These are phyloP conservation scores for Myotis brandtii DNA, from an alignment of 2,113 vertebrate species.

Conservation along the genomic window DNA sequence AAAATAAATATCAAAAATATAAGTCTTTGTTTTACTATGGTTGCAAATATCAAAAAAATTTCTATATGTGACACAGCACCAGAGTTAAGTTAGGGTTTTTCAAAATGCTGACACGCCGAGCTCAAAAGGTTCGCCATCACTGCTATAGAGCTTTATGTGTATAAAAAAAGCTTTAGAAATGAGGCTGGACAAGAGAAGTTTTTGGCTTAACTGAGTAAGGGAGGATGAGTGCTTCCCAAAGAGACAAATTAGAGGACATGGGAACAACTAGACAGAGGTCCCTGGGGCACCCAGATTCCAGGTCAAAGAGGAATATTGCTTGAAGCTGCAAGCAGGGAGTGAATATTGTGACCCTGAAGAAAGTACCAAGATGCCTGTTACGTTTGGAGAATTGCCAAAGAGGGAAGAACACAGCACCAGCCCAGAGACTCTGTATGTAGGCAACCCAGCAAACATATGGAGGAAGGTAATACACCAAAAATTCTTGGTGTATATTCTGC, in stretches of 20 bases:
- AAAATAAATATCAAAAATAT: too few species aligned
- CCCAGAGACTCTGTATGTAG: background rate
- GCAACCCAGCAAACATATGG: background rate
- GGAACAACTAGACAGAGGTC: background rate
- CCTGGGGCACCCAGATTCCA: background rate
- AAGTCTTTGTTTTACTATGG: too few species aligned
- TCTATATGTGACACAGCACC: too few species aligned
- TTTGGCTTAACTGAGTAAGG: background rate
- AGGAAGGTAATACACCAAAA: slow-evolving; percentile 20
- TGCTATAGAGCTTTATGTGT: background rate
- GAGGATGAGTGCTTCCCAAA: background rate
- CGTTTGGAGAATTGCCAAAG: background rate
- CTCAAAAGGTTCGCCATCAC: too few species aligned
- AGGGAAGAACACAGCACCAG: background rate
- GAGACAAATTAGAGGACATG: too few species aligned
- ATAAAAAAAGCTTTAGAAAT: background rate
- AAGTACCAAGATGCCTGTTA: rapidly evolving
- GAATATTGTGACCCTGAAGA: background rate
- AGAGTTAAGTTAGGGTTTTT: too few species aligned
- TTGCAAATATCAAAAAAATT: too few species aligned
- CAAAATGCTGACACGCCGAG: too few species aligned
- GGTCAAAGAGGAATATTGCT: too few species aligned
- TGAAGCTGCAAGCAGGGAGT: background rate
- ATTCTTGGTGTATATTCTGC: too few species aligned
- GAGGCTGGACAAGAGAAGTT: background rate